A percentile compares a stretch with the other conserved stretches of the same genome.
These are phyloP conservation scores for Thereva unica DNA, from an alignment of 2,888 invertebrate genomes.

Conservation along the genomic window DNA sequence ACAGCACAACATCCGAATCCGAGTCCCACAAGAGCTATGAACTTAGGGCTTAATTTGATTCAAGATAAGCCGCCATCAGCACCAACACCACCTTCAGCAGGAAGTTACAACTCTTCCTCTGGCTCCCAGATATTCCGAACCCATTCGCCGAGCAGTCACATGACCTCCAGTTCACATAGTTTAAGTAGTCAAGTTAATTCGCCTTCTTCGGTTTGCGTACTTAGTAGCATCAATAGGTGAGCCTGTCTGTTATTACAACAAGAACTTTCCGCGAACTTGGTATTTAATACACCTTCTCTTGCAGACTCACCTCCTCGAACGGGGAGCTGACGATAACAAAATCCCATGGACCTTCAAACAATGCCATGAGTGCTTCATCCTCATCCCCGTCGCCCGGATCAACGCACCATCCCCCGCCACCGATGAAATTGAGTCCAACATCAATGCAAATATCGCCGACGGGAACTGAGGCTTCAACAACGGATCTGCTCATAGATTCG, in stretches of 20 bases:
- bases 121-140: conserved; percentile 48
- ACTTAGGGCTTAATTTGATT: conserved; percentile 20
- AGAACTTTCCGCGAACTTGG: not conserved
- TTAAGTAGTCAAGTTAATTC: conserved; percentile 48
- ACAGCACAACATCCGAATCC: conserved; percentile 46
- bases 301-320: conserved; percentile 74
- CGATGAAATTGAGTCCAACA: conserved; percentile 69
- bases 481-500: conserved; percentile 77
- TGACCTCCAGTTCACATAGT: conserved; percentile 51
- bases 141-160: conserved; percentile 48
- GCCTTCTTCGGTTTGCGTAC: conserved; percentile 55
- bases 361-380: conserved; percentile 27
- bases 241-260: conserved; percentile 39
- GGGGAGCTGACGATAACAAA: conserved; percentile 84
- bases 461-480: conserved; percentile 65
- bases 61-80: conserved; percentile 32
- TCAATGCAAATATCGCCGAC: conserved; percentile 66
- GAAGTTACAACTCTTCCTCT: conserved; percentile 42
- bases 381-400: conserved; percentile 41
- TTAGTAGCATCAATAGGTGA: conserved; percentile 71
- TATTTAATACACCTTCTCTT: conserved; percentile 28
- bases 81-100: conserved; percentile 37
- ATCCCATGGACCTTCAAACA: conserved; percentile 64
- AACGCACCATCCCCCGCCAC: conserved; percentile 54
- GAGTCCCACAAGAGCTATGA: conserved; percentile 45